Base-by-base conservation (phyloP, 2,888 invertebrate species). In the Actias luna region DNA sequence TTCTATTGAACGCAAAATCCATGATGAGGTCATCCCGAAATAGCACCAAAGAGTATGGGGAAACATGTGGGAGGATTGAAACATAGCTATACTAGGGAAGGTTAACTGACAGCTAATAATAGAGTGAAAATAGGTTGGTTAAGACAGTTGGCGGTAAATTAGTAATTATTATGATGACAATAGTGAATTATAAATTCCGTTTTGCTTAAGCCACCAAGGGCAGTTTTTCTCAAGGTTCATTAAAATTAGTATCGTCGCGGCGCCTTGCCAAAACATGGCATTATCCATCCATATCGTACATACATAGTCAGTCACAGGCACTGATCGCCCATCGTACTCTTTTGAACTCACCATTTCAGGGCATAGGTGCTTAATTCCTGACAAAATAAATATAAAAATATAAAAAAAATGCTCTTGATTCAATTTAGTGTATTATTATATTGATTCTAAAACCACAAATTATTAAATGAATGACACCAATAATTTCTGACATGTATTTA, bases 221-320 rank as follows among this genome's bases (percentile, higher is more conserved):
- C 91, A 87, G 88, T 85, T 87, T 85, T 77, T 86, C 84, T 89
- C 92, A 92, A 91, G 92, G 91, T 92, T 89, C 80, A 83, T 84
- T 89, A 91, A 87, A 91, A 91, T 92, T 92, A 92, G 89, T 83
- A 65, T 65, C 64, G 74, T 82, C 18, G 42, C 42, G 89, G 89
- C 86, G 82, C 84, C 85, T 82, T 92, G 91, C 90, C 90, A 91
- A 88, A 89, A 88, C 83, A 81, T 73, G 72, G 79, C 79, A 82
- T 78, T 82, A 82, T 80, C 83, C 86, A 84, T 84, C 87, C 89
- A 86, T 88, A 85, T 84, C 83, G 82, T 82, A 84, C 78, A 42
- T 7, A 78, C 73, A 78, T 79, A 70, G 73, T 71, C 69, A 69
- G 72, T 73, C 73, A 75, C 66, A 69, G 69, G 74, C 76, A 73